Conservation (phyloP, 1,140 invertebrate genomes). For the Ceratina australensis region DNA sequence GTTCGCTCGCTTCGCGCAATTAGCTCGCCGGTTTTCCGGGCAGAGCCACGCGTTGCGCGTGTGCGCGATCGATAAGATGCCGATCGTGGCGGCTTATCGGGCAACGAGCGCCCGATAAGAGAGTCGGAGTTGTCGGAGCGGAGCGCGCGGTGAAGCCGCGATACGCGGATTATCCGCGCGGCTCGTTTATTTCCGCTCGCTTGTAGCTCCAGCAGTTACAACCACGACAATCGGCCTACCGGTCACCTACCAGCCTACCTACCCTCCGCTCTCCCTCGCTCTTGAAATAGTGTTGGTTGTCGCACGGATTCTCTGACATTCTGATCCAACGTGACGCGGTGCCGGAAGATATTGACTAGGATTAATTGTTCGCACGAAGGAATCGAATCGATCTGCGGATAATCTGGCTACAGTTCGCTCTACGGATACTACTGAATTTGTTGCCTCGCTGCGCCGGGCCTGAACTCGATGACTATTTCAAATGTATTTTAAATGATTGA, state of each 20-base stretch:
- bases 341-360: not conserved
- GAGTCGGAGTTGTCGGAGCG: slow-evolving; percentile 40
- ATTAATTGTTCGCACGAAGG: slow-evolving; percentile 3
- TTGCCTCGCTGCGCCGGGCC: too few species aligned
- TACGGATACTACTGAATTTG: too few species aligned
- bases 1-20: slow-evolving; percentile 24
- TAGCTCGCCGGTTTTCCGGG: slow-evolving; percentile 15
- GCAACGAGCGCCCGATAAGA: slow-evolving; percentile 49
- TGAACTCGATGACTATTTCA: too few species aligned
- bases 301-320: not conserved
- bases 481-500: too few species aligned
- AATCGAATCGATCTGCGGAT: slow-evolving; percentile 1
- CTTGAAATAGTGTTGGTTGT: not conserved
- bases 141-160: slow-evolving; percentile 28
- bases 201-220: slow-evolving; percentile 21
- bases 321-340: not conserved
- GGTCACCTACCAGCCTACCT: not conserved
- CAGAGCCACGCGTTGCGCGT: slow-evolving; percentile 26
- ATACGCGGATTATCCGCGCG: slow-evolving; percentile 51
- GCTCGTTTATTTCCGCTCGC: slow-evolving; percentile 42
- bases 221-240: slow-evolving; percentile 43
- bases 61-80: slow-evolving; percentile 60
- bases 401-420: not conserved
- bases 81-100: slow-evolving; percentile 58
- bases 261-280: not conserved